Evolutionary conservation across 2,797 vertebrate genomes (phyloP), one percentile per base, ranked within the genome.

Genomic region (Oceanodroma leucorhoa): DNA sequence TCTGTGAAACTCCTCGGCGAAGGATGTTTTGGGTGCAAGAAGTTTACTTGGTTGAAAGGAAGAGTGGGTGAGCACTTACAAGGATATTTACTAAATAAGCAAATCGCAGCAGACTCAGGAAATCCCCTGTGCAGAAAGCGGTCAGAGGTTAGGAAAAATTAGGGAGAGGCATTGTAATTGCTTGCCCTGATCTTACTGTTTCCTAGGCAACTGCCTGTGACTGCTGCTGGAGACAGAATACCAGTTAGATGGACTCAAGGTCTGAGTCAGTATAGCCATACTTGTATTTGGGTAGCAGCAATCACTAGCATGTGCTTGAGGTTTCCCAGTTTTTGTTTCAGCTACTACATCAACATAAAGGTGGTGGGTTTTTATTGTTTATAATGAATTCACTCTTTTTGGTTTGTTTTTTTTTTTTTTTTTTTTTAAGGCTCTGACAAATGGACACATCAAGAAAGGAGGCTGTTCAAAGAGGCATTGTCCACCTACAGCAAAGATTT

Each of bases 401-500:
- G n/a, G n/a, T n/a, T n/a, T n/a, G n/a, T n/a, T n/a, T n/a, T n/a
- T n/a, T n/a, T 36, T 36, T 36, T 36, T 36, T 36, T 36, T 36
- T 89, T 14, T 58, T 32, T 97, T 95, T 71, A 82, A 98, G 97
- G 98, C 90, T 99, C 98, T n/a, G 98, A 98, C 87, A 97, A 97
- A 50, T 99, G 99, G 99, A 99, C 98, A 0, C 94, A 98, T 36
- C 97, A 98, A 66, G 99, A 99, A 97, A 99, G 97, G 96, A 98
- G 98, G 89, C 93, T 98, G 93, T 97, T 99, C 96, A 98, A 98
- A 70, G 98, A 98, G 97, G 99, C 99, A 50, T 85, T 99, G 79
- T 97, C 98, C 91, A 98, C 97, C 86, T 98, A 99, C 96, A 98
- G 98, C 82, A 99, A 99, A 98, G 99, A 99, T 97, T 99, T 99